These are phyloP conservation scores for Zonitis immaculata DNA, from an alignment of 2,888 invertebrate genomes.

Conservation along the genomic window DNA sequence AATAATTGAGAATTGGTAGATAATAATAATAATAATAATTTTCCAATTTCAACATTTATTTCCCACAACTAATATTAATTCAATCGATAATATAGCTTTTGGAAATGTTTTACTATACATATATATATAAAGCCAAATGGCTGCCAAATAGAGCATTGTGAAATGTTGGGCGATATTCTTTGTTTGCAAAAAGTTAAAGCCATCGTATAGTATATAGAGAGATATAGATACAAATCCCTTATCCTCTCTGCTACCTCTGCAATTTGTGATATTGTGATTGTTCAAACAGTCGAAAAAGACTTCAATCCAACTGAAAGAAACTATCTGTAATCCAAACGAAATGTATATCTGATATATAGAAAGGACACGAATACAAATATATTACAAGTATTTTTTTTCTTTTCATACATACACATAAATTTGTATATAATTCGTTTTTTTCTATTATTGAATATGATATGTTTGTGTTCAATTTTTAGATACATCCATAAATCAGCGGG, in stretches of 20 bases:
- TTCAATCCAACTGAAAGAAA: conserved; percentile 27
- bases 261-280: conserved; percentile 35
- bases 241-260: conserved; percentile 40
- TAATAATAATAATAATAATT: too few relatives aligned
- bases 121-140: conserved; percentile 42
- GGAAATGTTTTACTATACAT: conserved; percentile 44
- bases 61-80: conserved; percentile 24
- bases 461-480: conserved; percentile 20
- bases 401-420: too few relatives aligned
- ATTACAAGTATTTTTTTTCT: too few relatives aligned
- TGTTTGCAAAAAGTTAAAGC: conserved; percentile 40
- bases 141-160: conserved; percentile 43
- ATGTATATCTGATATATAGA: background rate
- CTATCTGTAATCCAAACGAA: conserved; percentile 16
- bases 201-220: too few relatives aligned
- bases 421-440: too few relatives aligned
- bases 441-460: too few relatives aligned
- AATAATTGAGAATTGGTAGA: too few relatives aligned
- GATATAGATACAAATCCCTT: conserved; percentile 44
- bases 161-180: conserved; percentile 45
- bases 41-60: conserved; percentile 27
- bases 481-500: conserved; percentile 30
- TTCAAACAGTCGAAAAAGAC: conserved; percentile 24
- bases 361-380: too few relatives aligned
- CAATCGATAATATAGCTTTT: conserved; percentile 46